Evolutionary conservation across 2,113 vertebrate genomes (phyloP).

Genomic region (Apodemus speciosus): DNA sequence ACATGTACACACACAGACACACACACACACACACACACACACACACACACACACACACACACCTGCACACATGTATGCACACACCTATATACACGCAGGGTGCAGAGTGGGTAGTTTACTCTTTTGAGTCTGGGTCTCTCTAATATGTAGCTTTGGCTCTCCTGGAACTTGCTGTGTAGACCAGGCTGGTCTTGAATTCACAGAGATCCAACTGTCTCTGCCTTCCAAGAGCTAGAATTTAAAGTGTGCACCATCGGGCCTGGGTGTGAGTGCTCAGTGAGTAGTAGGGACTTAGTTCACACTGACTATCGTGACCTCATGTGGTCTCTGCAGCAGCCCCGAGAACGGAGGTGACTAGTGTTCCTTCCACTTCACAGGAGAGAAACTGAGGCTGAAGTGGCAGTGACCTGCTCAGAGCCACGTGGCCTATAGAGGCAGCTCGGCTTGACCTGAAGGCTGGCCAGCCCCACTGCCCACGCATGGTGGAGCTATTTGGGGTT

Average conservation of each 20-base stretch:
- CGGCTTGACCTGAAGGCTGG: fast-evolving
- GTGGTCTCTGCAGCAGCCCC: background rate
- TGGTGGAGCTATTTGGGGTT: background rate
- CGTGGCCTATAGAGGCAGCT: too few relatives aligned
- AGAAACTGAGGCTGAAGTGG: background rate
- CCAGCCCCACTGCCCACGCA: background rate
- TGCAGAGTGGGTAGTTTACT: background rate
- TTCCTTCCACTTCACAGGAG: background rate
- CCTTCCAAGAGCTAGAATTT: background rate
- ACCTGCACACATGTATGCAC: too few relatives aligned
- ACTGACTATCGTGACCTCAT: background rate
- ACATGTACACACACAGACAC: background rate
- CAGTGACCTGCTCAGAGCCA: background rate
- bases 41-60: background rate
- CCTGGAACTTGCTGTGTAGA: background rate
- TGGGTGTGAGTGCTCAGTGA: background rate
- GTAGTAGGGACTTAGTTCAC: background rate
- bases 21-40: background rate
- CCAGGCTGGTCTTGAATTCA: background rate
- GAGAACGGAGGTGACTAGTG: background rate
- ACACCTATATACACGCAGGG: background rate
- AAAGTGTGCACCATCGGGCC: background rate
- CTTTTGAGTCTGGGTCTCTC: background rate
- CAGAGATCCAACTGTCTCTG: background rate
- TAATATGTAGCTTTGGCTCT: background rate